These are phyloP conservation scores for Nineta flava DNA, from an alignment of 2,888 invertebrate genomes.

Conservation along the genomic window DNA sequence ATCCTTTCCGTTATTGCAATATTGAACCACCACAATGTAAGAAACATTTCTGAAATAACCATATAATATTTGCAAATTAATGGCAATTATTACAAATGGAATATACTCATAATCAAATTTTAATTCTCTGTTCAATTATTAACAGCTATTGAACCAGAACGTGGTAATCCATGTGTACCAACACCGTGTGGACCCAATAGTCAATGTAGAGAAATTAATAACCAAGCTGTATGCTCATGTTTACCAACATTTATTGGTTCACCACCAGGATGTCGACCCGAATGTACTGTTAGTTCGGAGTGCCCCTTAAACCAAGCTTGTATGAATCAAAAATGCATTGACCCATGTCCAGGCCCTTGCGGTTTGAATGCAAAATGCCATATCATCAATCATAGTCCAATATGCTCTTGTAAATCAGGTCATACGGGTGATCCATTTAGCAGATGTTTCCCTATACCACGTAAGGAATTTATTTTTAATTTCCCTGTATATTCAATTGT, in stretches of 20 bases:
- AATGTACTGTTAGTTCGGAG: constrained; percentile 54
- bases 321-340: constrained; percentile 53
- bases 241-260: constrained; percentile 44
- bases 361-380: constrained; percentile 52
- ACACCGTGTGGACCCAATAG: constrained; percentile 59
- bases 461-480: background rate
- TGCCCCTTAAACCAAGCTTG: constrained; percentile 52
- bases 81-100: background rate
- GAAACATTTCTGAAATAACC: constrained; percentile 12
- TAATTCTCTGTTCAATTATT: background rate
- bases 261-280: constrained; percentile 56
- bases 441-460: constrained; percentile 31
- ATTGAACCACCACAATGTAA: constrained; percentile 29
- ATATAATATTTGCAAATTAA: background rate
- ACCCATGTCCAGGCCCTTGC: constrained; percentile 61
- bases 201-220: constrained; percentile 46
- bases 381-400: constrained; percentile 58
- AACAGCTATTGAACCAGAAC: constrained; percentile 5
- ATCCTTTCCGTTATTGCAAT: constrained; percentile 53
- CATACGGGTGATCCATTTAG: constrained; percentile 56
- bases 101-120: background rate
- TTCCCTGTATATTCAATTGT: background rate
- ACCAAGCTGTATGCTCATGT: constrained; percentile 49
- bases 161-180: constrained; percentile 47
- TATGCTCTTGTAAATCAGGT: constrained; percentile 46